Evolutionary conservation across 2,888 invertebrate genomes (phyloP), one percentile per base, ranked within the genome.

Genomic region (Netelia inedita): DNA sequence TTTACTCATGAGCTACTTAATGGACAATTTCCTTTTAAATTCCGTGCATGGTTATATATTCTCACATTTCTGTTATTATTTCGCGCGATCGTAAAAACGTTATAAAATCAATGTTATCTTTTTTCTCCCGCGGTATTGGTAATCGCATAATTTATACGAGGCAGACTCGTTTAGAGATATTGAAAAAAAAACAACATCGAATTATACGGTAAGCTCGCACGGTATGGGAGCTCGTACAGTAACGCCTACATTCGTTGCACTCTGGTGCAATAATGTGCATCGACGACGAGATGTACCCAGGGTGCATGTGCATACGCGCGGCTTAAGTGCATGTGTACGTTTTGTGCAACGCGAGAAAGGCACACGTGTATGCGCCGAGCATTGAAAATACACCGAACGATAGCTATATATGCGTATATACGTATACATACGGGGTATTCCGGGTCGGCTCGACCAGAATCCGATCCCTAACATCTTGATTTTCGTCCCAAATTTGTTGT

Each of bases 361-460:
- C 50, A 61, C 65, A 66, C 21, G 9, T 65, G 61, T 74, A 63
- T 63, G 75, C 81, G 65, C 16, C 63, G 28, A 63, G 61, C 74
- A 23, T 74, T 63, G 61, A 50, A 63, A 59, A 66, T 63, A 72
- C 66, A 94, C 94, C 94, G 94, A 94, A 94, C 94, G 94, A 94
- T 94, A 94, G 94, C n/a, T 94, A 41, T 16, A 65, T 19, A 43
- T 65, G 19, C 65, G 65, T 65, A 65, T 43, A 35, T 19, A 65
- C 65, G 11, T 19, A 3, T 16, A 66, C 14, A 21, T 74, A 72
- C 43, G 23, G 55, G 72, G 73, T 63, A 43, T 65, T 43, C 19
- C 6, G 35, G 35, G 35, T 35, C 35, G 35, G 35, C 35, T 35
- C 8, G 35, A 6, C 35, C 35, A 35, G 35, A 35, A 35, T 35